Conservation (phyloP, 1,140 invertebrate genomes). For the Harlomillsia oculata region DNA sequence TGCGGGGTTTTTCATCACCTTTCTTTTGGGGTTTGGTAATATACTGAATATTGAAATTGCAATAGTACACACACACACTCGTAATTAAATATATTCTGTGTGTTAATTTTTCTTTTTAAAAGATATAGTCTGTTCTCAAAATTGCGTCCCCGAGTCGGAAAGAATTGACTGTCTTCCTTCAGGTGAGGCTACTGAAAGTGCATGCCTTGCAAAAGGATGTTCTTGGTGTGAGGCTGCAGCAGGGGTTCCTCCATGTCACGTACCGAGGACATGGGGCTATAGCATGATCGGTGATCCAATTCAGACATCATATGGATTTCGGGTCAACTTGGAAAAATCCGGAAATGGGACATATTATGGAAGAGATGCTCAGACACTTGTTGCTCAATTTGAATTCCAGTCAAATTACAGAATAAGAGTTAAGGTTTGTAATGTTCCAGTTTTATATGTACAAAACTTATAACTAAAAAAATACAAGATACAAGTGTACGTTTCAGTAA, state of each 20-base stretch:
- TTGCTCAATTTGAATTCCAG: conserved; percentile 18
- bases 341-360: conserved; percentile 1
- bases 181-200: conserved; percentile 40
- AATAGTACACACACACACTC: no score
- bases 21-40: no score
- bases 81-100: no score
- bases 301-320: background rate
- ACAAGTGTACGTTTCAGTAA: background rate
- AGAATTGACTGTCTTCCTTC: conserved; percentile 43
- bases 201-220: conserved; percentile 39
- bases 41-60: no score
- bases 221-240: conserved; percentile 39
- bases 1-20: no score
- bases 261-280: conserved; percentile 30
- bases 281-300: background rate
- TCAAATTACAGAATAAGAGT: conserved; percentile 27
- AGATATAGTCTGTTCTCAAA: no score
- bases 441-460: no score
- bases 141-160: conserved; percentile 29
- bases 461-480: background rate
- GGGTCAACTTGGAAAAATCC: background rate
- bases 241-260: conserved; percentile 15
- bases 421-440: conserved; percentile 8
- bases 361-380: background rate
- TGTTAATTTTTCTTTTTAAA: no score